Percentiles rank a stretch among this genome's conserved stretches.
phyloP scores from a whole-genome alignment of 2,113 vertebrate species.

The Callospermophilus lateralis region DNA sequence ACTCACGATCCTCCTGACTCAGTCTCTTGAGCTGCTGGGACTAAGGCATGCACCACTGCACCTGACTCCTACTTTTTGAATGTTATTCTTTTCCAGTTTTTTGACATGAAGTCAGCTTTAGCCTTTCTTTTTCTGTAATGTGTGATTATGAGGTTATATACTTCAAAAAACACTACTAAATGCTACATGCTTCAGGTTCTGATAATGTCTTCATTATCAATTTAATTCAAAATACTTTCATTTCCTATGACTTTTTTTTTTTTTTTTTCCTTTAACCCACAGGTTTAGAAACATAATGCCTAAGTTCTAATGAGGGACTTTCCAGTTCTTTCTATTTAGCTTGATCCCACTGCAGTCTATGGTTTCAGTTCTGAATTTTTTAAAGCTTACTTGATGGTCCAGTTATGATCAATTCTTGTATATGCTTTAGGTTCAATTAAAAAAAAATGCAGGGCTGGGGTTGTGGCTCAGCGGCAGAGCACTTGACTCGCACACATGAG shows the following conservation, averaged over 20 bases:
- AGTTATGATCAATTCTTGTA: neutral
- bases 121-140: neutral
- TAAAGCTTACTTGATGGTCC: neutral
- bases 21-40: too few species aligned
- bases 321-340: neutral
- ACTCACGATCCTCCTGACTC: too few species aligned
- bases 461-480: too few species aligned
- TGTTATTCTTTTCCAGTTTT: neutral
- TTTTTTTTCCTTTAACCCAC: neutral
- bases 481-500: too few species aligned
- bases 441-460: too few species aligned
- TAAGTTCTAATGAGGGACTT: conserved; percentile 21
- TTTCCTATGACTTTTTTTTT: neutral
- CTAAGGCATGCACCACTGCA: too few species aligned
- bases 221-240: neutral
- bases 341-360: neutral
- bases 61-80: neutral
- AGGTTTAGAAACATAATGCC: neutral
- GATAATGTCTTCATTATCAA: neutral
- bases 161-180: neutral
- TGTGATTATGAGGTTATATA: neutral
- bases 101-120: neutral
- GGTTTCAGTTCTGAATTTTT: neutral
- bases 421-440: neutral
- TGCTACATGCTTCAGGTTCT: neutral